A percentile compares a stretch with the other conserved stretches of the same genome.
These are phyloP conservation scores for Bellardia bayeri DNA, from an alignment of 2,888 invertebrate genomes.

Conservation along the genomic window DNA sequence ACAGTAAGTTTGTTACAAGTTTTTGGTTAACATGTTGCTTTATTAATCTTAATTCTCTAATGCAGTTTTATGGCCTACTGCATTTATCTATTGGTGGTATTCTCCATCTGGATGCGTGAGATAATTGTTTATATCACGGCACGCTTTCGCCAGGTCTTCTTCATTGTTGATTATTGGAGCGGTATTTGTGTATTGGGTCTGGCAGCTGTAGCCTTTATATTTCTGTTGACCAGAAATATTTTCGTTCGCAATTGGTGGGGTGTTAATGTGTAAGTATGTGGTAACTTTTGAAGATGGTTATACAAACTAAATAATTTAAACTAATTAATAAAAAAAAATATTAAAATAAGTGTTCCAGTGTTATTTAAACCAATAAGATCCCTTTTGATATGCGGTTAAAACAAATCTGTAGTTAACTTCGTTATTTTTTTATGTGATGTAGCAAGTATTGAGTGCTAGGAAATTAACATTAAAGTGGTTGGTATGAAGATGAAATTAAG, in stretches of 20 bases:
- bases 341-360: too few relatives aligned
- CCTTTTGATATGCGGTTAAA: too few relatives aligned
- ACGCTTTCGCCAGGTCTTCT: slow-evolving; percentile 78
- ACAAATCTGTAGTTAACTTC: too few relatives aligned
- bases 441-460: too few relatives aligned
- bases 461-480: too few relatives aligned
- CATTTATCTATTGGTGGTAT: slow-evolving; percentile 77
- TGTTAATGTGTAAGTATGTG: slow-evolving; percentile 78
- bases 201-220: slow-evolving; percentile 78
- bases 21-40: neutral
- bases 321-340: too few relatives aligned
- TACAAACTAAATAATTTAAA: too few relatives aligned
- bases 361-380: too few relatives aligned
- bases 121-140: slow-evolving; percentile 79
- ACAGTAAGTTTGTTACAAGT: slow-evolving; percentile 75
- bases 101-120: slow-evolving; percentile 79
- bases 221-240: slow-evolving; percentile 78
- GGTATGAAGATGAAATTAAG: too few relatives aligned
- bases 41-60: neutral
- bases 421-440: too few relatives aligned
- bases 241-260: slow-evolving; percentile 80
- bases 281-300: too few relatives aligned
- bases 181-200: slow-evolving; percentile 78
- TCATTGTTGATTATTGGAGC: slow-evolving; percentile 80
- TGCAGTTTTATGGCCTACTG: slow-evolving; percentile 78